Base-by-base conservation (phyloP, 2,113 vertebrate genomes). In the Serilophus lunatus region DNA sequence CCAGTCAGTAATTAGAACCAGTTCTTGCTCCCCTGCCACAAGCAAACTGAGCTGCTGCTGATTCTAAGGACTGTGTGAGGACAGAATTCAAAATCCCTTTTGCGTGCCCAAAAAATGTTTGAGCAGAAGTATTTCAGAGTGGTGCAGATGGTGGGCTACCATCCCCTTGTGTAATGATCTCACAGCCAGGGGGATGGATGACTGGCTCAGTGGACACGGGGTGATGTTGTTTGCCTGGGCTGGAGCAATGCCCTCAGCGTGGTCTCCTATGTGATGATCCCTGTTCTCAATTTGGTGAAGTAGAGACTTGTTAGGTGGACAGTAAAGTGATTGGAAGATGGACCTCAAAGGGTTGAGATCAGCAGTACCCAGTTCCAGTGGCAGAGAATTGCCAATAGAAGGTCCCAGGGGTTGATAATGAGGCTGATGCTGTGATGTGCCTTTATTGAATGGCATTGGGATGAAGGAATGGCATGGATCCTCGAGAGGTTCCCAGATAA, bases 1-100 rank as follows among this genome's bases (percentile, higher is more conserved):
- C 20, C 53, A 53, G 86, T 83, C 42, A 42, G 86, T 96, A 96
- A 94, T 95, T 95, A 92, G 88, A 94, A 74, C 60, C 38, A 36
- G 75, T 86, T 93, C 71, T 74, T 88, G 50, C 51, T 95, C 38
- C 38, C 63, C 33, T 86, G 59, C 80, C 7, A 0, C 9, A 38
- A 14, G 42, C 76, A 60, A 88, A 28, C 64, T 51, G 88, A 92
- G 72, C 82, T 95, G 68, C 71, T 95, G 68, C 2, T 88, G 59
- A 51, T 88, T 83, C 47, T 42, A 17, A 35, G 64, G 75, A 44
- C 76, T 92, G n/a, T 0, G 0, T 19, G 59, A 70, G 35, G 68
- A 59, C 44, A 51, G 79, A 63, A 79, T 86, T 83, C 68, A 70
- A 29, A 82, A 74, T 70, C 31, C 79, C 29, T 69, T 68, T 11